Base-by-base conservation (phyloP, 1,140 invertebrate genomes). In the Drosophila simulans region DNA sequence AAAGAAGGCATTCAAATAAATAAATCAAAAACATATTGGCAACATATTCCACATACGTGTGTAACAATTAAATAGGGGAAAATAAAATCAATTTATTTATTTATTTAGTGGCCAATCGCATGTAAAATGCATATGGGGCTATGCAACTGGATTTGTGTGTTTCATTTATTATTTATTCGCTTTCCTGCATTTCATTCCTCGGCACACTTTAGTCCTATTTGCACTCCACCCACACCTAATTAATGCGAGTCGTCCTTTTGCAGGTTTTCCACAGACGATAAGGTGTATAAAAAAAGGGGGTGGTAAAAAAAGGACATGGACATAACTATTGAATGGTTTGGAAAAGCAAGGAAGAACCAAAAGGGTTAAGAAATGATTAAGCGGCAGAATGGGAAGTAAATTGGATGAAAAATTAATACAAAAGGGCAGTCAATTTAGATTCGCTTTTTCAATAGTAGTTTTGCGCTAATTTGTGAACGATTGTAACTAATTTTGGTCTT, bases 51-150 rank as follows among this genome's bases (percentile, higher is more conserved):
- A 35, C 27, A 25, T 7, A n/a, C 34, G 34, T 34, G 31, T 25
- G 43, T 43, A 70, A 75, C 60, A 85, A 86, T 86, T 86, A 82
- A 79, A 17, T 17, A 17, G 55, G 46, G 27, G 45, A 65, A 63
- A 59, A 79, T 63, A 35, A 75, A 84, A 79, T 83, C 53, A 71
- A 77, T 83, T 79, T 62, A 76, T 79, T 82, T 68, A 82, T 77
- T 83, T 55, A 79, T 76, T 75, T 63, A 48, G 53, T 73, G 52
- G 31, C 27, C 57, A 52, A 56, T 48, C 40, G 66, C 65, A 80
- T 81, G 51, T 46, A 62, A 80, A 81, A 63, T 81, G 65, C 79
- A 81, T 58, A 58, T 54, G 77, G 35, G 69, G 77, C 70, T 77
- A 75, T 75, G 71, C 46, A 54, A 40, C 60, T 35, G 62, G 73